Evolutionary conservation across 2,888 invertebrate genomes (phyloP).

Genomic region (Callosobruchus maculatus): DNA sequence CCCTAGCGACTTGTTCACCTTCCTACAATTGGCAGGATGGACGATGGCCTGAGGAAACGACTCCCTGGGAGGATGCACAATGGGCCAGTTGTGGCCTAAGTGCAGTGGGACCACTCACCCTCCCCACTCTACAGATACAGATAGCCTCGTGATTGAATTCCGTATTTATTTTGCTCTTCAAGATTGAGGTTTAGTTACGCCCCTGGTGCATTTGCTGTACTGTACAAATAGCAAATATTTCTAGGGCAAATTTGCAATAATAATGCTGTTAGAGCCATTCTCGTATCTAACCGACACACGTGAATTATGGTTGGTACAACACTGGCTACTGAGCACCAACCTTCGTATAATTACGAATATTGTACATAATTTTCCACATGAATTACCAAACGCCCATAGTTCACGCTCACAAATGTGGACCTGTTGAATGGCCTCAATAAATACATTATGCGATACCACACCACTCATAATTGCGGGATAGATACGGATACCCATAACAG

Average conservation of each 20-base stretch:
- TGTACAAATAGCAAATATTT: background rate
- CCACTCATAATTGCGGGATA: background rate
- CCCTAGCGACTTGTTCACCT: too few species aligned
- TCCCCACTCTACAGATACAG: too few species aligned
- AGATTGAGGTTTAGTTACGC: too few species aligned
- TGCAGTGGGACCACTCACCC: too few species aligned
- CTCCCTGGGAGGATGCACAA: too few species aligned
- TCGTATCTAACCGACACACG: background rate
- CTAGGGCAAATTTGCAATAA: background rate
- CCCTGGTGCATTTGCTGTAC: too few species aligned
- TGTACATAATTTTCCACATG: background rate
- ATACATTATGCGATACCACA: background rate
- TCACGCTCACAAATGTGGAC: background rate
- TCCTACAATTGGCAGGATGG: too few species aligned
- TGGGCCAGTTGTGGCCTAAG: too few species aligned
- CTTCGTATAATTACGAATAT: background rate
- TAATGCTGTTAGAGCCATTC: background rate
- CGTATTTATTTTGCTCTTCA: too few species aligned
- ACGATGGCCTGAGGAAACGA: too few species aligned
- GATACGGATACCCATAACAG: background rate
- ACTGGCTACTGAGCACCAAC: background rate
- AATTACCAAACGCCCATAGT: background rate
- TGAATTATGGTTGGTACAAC: background rate
- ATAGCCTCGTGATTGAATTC: too few species aligned
- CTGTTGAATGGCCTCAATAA: background rate